These are phyloP conservation scores for Ophthalmolycus amberensis DNA, from an alignment of 2,113 vertebrate genomes.

Conservation along the genomic window DNA sequence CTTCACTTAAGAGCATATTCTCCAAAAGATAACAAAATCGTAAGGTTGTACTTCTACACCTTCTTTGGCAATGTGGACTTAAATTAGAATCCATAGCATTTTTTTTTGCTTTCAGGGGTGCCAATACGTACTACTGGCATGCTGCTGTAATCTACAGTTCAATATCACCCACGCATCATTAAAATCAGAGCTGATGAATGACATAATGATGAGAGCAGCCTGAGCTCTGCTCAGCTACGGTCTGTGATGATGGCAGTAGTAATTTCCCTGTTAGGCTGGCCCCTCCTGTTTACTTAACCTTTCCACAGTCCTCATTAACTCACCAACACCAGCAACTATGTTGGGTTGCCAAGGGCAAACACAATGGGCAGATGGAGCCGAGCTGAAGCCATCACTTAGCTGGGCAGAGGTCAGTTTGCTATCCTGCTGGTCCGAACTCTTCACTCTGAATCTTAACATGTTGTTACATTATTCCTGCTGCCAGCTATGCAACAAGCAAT, in stretches of 20 bases:
- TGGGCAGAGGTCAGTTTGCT: conserved; percentile 67
- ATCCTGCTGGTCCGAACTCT: conserved; percentile 64
- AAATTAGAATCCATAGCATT: conserved; percentile 44
- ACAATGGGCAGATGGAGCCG: conserved; percentile 79
- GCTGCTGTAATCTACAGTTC: conserved; percentile 59
- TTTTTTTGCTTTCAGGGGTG: conserved; percentile 9
- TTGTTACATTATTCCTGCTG: conserved; percentile 72
- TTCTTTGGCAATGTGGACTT: conserved; percentile 13
- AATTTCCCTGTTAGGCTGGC: conserved; percentile 78
- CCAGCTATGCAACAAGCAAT: conserved; percentile 48
- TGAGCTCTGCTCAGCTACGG: conserved; percentile 55
- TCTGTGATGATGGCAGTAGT: conserved; percentile 75
- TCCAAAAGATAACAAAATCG: conserved; percentile 38
- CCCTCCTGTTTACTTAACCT: conserved; percentile 87
- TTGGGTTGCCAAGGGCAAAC: conserved; percentile 81
- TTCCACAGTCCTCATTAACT: conserved; percentile 84
- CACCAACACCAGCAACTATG: conserved; percentile 71
- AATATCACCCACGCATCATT: conserved; percentile 75
- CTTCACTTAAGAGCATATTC: conserved; percentile 9
- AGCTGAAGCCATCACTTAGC: conserved; percentile 77
- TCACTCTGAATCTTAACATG: conserved; percentile 65
- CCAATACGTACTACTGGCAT: conserved; percentile 37
- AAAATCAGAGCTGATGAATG: conserved; percentile 79
- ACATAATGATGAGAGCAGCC: conserved; percentile 75
- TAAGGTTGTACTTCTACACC: conserved; percentile 9